A percentile compares a stretch with the other conserved stretches of the same genome.
phyloP scores from a whole-genome alignment of 2,797 vertebrate species.

The Lophius americanus region DNA sequence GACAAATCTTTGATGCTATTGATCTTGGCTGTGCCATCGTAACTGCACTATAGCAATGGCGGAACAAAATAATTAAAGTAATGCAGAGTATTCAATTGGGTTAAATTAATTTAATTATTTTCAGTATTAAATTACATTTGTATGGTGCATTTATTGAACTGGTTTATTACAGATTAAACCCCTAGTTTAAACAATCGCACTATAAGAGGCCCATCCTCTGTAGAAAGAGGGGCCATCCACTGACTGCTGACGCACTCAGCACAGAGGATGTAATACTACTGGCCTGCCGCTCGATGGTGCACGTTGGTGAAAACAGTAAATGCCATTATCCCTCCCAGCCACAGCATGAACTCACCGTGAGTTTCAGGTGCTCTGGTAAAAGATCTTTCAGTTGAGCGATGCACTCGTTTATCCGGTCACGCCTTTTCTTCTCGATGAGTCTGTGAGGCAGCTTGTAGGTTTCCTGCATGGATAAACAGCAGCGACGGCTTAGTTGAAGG shows the following conservation, averaged over 20 bases:
- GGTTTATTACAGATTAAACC: neutral
- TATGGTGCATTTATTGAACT: neutral
- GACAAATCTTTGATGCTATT: slow-evolving; percentile 3
- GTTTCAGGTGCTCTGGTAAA: slow-evolving; percentile 97
- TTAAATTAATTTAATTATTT: no score
- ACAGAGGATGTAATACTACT: slow-evolving; percentile 27
- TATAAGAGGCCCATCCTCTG: neutral
- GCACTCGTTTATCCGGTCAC: slow-evolving; percentile 99
- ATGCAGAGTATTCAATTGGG: no score
- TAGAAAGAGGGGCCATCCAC: slow-evolving; percentile 4
- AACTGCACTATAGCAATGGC: neutral
- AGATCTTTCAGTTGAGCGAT: slow-evolving; percentile 98
- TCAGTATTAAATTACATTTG: neutral
- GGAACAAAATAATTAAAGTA: neutral
- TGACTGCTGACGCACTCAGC: slow-evolving; percentile 59
- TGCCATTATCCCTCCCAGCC: slow-evolving; percentile 14
- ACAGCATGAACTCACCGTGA: slow-evolving; percentile 86
- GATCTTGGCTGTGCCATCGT: neutral
- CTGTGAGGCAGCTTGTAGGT: slow-evolving; percentile 98
- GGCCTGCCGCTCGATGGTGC: slow-evolving; percentile 59
- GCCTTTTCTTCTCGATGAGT: slow-evolving; percentile 97
- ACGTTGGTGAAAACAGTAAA: slow-evolving; percentile 15
- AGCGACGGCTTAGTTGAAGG: slow-evolving; percentile 11
- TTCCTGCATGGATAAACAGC: slow-evolving; percentile 81
- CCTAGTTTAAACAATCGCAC: neutral